Base-by-base conservation (phyloP, 1,140 invertebrate genomes). In the Limonius californicus region DNA sequence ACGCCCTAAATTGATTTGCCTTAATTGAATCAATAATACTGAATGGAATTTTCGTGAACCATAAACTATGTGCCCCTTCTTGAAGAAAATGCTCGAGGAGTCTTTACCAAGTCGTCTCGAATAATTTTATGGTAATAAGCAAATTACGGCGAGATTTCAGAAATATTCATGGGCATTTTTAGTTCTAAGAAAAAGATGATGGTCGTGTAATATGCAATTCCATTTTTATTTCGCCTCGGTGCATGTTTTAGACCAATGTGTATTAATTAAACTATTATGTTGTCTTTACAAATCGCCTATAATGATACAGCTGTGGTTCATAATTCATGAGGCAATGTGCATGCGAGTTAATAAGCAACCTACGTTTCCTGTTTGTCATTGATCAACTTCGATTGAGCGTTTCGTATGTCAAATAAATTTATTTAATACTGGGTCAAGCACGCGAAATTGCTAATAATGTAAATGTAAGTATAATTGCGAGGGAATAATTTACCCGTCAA, bases 191-290 rank as follows among this genome's bases (percentile, higher is more conserved):
- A 39, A 39, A 53, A 35, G 59, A 47, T 42, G 42, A 59, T 64
- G 47, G 58, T 64, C 57, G 53, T 27, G 47, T 32, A 47, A 32
- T 54, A 56, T 53, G 61, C 61, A 62, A 62, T 62, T 57, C 61
- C 61, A 62, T 54, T 62, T 62, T 62, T 62, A 50, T 57, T 62
- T 54, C 18, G 32, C 61, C 55, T 62, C 61, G 47, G 47, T 54
- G 53, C 55, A 43, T 54, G 55, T 62, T 62, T 62, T 62, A 39
- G 23, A 20, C 18, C 61, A 54, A 62, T 62, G 55, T 63, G 65
- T 66, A 66, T 66, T 61, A 66, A 66, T 66, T 66, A 66, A 63
- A 66, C 65, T 53, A 66, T 66, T 66, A 66, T 66, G 65, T 55
- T 66, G 65, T 66, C 65, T 63, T 66, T 66, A 63, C 61, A 66